These are phyloP conservation scores for Triplophysa dalaica DNA, from an alignment of 2,113 vertebrate genomes.

Conservation along the genomic window DNA sequence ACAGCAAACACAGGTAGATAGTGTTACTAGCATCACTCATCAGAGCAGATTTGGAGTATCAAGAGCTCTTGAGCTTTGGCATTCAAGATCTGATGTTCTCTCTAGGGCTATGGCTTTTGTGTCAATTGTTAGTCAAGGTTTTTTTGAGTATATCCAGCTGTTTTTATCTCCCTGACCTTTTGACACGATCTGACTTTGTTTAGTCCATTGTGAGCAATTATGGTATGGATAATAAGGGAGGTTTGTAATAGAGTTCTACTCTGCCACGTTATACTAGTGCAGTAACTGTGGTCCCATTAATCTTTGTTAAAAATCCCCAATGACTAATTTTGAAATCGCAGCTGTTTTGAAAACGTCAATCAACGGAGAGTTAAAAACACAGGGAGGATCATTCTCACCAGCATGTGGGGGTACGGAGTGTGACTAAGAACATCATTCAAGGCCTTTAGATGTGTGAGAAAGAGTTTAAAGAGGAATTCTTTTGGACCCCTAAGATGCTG, in stretches of 20 bases:
- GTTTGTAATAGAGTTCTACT: conserved; percentile 28
- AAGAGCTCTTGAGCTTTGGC: conserved; percentile 22
- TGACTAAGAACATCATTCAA: conserved; percentile 42
- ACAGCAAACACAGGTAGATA: conserved; percentile 51
- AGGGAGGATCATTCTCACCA: conserved; percentile 32
- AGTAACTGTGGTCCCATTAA: conserved; percentile 12
- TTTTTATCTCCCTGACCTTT: conserved; percentile 19
- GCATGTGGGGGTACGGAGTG: conserved; percentile 26
- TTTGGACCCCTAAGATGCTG: conserved; percentile 44
- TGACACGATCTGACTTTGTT: conserved; percentile 31
- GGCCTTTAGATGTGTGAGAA: conserved; percentile 45
- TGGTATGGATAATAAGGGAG: conserved; percentile 29
- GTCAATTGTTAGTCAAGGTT: conserved; percentile 14
- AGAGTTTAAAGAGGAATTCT: conserved; percentile 43
- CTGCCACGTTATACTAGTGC: background rate
- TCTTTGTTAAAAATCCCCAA: conserved; percentile 23
- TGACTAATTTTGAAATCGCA: background rate
- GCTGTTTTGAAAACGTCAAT: conserved; percentile 2
- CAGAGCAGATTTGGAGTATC: conserved; percentile 41
- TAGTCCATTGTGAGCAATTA: background rate
- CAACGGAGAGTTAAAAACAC: background rate
- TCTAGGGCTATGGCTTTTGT: conserved; percentile 40
- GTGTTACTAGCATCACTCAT: conserved; percentile 50
- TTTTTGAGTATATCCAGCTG: conserved; percentile 37
- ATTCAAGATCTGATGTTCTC: conserved; percentile 47